A percentile compares a stretch with the other conserved stretches of the same genome.
These are phyloP conservation scores for Pygathrix nemaeus DNA, from an alignment of 2,113 vertebrate genomes.

Conservation along the genomic window DNA sequence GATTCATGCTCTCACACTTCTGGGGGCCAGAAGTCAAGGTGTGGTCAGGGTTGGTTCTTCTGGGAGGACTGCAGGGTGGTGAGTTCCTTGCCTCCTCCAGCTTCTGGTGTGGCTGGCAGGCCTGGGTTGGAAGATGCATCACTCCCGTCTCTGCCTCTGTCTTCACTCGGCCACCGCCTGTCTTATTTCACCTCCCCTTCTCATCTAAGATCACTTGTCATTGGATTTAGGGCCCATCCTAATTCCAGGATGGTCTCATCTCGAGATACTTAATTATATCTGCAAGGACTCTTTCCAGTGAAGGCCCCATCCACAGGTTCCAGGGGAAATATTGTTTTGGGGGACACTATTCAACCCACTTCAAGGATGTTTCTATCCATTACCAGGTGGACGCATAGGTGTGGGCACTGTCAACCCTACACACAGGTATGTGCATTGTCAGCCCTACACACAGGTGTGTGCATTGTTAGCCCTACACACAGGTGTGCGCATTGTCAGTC, in stretches of 20 bases:
- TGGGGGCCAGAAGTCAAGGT: background rate
- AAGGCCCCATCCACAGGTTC: background rate
- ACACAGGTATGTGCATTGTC: no score
- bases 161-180: background rate
- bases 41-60: background rate
- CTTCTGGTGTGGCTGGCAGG: background rate
- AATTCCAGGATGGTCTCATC: background rate
- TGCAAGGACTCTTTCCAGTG: no score
- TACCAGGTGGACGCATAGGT: background rate
- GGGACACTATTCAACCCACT: background rate
- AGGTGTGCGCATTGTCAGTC: no score
- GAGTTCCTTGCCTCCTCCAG: background rate
- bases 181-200: background rate
- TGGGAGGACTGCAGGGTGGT: background rate
- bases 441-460: no score
- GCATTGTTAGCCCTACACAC: no score
- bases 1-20: background rate
- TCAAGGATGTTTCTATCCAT: rapidly evolving
- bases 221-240: background rate
- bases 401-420: background rate
- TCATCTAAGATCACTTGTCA: background rate
- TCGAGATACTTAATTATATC: background rate
- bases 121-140: background rate
- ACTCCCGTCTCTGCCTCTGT: background rate
- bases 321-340: background rate